A percentile compares a stretch with the other conserved stretches of the same genome.
These are phyloP conservation scores for Malthinus seriepunctatus DNA, from an alignment of 2,888 invertebrate genomes.

Conservation along the genomic window DNA sequence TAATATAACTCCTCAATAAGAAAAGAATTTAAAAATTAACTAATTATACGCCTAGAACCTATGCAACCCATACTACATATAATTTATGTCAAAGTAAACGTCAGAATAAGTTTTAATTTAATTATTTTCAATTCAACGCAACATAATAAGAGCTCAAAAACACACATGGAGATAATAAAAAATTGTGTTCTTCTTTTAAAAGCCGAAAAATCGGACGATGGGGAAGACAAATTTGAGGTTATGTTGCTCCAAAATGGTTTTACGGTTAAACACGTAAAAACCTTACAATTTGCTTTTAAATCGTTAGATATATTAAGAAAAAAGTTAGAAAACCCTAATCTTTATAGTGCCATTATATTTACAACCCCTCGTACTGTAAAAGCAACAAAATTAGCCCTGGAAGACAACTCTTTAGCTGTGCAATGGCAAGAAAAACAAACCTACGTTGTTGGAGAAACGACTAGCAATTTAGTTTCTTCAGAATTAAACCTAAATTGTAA, in stretches of 20 bases:
- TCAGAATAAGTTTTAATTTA: too few relatives aligned
- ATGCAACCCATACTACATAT: too few relatives aligned
- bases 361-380: constrained; percentile 62
- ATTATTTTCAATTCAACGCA: not conserved
- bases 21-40: too few relatives aligned
- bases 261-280: constrained; percentile 56
- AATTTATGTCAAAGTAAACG: too few relatives aligned
- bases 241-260: constrained; percentile 54
- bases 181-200: constrained; percentile 48
- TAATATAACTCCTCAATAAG: too few relatives aligned
- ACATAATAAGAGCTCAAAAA: not conserved
- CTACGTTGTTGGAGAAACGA: constrained; percentile 61
- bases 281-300: constrained; percentile 58
- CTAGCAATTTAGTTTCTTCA: constrained; percentile 54
- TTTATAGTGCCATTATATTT: constrained; percentile 59
- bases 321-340: constrained; percentile 53
- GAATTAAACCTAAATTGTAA: constrained; percentile 55
- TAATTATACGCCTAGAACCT: too few relatives aligned
- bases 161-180: constrained; percentile 36
- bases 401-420: constrained; percentile 31
- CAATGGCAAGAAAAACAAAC: constrained; percentile 56
- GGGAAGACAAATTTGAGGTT: constrained; percentile 55
- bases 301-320: constrained; percentile 53
- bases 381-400: constrained; percentile 54
- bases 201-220: constrained; percentile 41